Evolutionary conservation across 2,797 vertebrate genomes (phyloP).

Genomic region (Bradypodion pumilum): DNA sequence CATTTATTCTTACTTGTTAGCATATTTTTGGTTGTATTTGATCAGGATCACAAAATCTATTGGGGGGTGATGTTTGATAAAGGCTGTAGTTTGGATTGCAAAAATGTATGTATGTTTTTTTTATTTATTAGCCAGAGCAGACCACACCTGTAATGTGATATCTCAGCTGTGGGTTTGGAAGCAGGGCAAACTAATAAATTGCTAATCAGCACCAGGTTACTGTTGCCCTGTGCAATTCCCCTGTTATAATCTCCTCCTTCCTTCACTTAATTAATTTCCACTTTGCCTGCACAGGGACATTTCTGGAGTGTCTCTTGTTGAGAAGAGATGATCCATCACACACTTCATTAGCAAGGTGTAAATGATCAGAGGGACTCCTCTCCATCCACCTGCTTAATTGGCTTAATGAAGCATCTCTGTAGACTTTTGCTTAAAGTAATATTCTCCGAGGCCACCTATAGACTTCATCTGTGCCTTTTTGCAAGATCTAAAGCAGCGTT

Average conservation of each 20-base stretch:
- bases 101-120: too few species aligned
- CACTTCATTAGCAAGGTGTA: slow-evolving; percentile 92
- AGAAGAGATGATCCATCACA: slow-evolving; percentile 91
- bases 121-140: slow-evolving; percentile 53
- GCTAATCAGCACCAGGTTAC: slow-evolving; percentile 77
- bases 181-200: slow-evolving; percentile 68
- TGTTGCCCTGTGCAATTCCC: slow-evolving; percentile 84
- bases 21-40: not conserved
- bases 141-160: slow-evolving; percentile 72
- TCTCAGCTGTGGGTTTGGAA: slow-evolving; percentile 71
- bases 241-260: slow-evolving; percentile 88
- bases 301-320: slow-evolving; percentile 90
- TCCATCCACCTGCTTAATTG: slow-evolving; percentile 91
- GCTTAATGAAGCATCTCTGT: slow-evolving; percentile 87
- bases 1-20: not conserved
- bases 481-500: slow-evolving; percentile 64
- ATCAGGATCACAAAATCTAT: too few species aligned
- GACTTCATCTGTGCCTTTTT: slow-evolving; percentile 63
- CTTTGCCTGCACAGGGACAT: slow-evolving; percentile 82
- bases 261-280: slow-evolving; percentile 93
- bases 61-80: too few species aligned
- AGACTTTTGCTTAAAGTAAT: slow-evolving; percentile 75
- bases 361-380: slow-evolving; percentile 86
- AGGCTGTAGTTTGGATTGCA: not conserved
- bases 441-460: slow-evolving; percentile 69